Conservation (phyloP, 1,140 invertebrate genomes). For the Aphelinus certus region DNA sequence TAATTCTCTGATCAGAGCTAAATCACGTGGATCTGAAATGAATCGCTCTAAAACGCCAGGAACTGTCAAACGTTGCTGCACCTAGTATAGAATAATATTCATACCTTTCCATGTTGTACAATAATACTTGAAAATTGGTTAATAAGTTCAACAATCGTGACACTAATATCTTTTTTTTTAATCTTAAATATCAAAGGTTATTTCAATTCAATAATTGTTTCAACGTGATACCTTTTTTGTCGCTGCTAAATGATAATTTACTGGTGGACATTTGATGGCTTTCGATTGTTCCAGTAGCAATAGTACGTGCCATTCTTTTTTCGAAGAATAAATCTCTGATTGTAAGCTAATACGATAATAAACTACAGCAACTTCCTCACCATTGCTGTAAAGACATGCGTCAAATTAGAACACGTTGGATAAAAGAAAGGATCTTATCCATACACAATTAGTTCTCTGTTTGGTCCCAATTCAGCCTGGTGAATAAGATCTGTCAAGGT, state of each 20-base stretch:
- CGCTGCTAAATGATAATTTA: slow-evolving; percentile 87
- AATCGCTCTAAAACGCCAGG: slow-evolving; percentile 80
- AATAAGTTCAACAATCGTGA: too few relatives aligned
- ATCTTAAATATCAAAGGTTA: too few relatives aligned
- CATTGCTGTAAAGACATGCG: slow-evolving; percentile 68
- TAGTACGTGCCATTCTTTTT: slow-evolving; percentile 86
- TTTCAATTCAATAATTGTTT: not conserved
- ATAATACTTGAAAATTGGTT: too few relatives aligned
- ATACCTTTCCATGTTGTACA: slow-evolving; percentile 9
- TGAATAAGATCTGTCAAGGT: slow-evolving; percentile 73
- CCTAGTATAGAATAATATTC: slow-evolving; percentile 47
- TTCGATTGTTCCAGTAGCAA: slow-evolving; percentile 84
- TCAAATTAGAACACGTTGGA: slow-evolving; percentile 39
- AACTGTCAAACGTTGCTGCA: slow-evolving; percentile 86
- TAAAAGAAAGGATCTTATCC: slow-evolving; percentile 35
- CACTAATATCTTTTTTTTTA: too few relatives aligned
- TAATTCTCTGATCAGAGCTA: slow-evolving; percentile 74
- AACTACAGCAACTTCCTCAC: slow-evolving; percentile 83
- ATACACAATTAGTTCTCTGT: slow-evolving; percentile 76
- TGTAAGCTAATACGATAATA: slow-evolving; percentile 94
- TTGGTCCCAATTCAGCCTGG: slow-evolving; percentile 66
- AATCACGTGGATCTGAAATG: slow-evolving; percentile 70
- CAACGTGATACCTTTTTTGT: slow-evolving; percentile 76
- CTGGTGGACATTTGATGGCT: slow-evolving; percentile 96
- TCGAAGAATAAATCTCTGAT: slow-evolving; percentile 82